Evolutionary conservation across 2,888 invertebrate genomes (phyloP), one percentile per base, ranked within the genome.

Genomic region (Sesia bembeciformis): DNA sequence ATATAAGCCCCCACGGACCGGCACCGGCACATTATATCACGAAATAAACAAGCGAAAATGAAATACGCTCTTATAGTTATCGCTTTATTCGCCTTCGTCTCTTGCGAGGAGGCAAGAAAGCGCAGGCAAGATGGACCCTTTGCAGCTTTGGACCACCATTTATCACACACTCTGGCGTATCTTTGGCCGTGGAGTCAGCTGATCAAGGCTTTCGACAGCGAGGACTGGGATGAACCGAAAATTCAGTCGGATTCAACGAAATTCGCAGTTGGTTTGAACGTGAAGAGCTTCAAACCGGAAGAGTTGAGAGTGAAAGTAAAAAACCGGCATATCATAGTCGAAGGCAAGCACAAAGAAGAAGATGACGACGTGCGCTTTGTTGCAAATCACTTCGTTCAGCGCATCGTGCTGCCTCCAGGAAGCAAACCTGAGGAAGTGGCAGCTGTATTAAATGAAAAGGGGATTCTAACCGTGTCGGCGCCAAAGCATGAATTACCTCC

Each of bases 101-200:
- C 67, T 59, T 72, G 79, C 60, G 72, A 76, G 56, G 66, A 81
- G 52, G 60, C 64, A 40, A 75, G 66, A 57, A 70, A 67, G 53
- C 74, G 73, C 58, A 64, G 65, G 64, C 63, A 72, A 39, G 78
- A 79, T 40, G 85, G 86, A 55, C 85, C 85, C 2, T 84, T 88
- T 62, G 66, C 78, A 1, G 70, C 76, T 3, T 62, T 88, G 53
- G 88, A 89, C 60, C 68, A 72, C 8, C 87, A 85, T 40, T 65
- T 88, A 46, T 75, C 81, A 4, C 83, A 88, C 66, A 72, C 78
- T 43, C 69, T 85, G 23, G 74, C 81, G 1, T 78, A 81, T 67
- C 70, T 87, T 51, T 86, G 86, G 88, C 86, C 87, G 3, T 89
- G 87, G 87, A 82, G 76, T 58, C 82, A 84, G 58, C 74, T 88